These are phyloP conservation scores for Anoplophora glabripennis DNA, from an alignment of 1,140 invertebrate genomes.

Conservation along the genomic window DNA sequence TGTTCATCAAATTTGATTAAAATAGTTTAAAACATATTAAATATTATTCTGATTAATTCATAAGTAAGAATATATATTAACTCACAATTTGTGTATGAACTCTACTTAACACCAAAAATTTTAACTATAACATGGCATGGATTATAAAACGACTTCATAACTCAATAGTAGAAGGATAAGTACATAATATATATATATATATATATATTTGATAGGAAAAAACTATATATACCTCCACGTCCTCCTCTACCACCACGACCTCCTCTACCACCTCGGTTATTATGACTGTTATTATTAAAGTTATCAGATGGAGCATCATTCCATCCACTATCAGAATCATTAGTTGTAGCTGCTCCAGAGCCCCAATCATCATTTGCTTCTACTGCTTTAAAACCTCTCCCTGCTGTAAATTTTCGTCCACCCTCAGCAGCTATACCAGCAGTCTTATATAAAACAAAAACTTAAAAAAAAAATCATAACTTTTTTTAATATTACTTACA, in stretches of 20 bases:
- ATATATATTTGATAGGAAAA: constrained; percentile 9
- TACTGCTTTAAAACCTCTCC: constrained; percentile 35
- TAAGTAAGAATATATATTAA: too few relatives aligned
- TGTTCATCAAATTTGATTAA: too few relatives aligned
- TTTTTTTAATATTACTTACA: constrained; percentile 2
- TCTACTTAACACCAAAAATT: too few relatives aligned
- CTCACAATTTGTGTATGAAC: too few relatives aligned
- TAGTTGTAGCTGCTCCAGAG: constrained; percentile 15
- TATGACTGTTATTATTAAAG: constrained; percentile 4
- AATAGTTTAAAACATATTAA: too few relatives aligned
- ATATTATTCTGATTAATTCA: too few relatives aligned
- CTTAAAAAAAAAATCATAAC: neutral
- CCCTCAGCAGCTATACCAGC: constrained; percentile 28
- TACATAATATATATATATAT: constrained; percentile 6
- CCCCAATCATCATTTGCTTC: constrained; percentile 18
- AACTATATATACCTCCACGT: constrained; percentile 14
- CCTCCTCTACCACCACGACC: constrained; percentile 22
- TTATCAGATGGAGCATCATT: constrained; percentile 16
- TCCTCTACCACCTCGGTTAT: constrained; percentile 13
- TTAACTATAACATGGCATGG: too few relatives aligned
- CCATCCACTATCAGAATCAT: constrained; percentile 8
- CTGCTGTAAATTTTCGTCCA: constrained; percentile 34
- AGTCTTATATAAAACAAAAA: neutral
- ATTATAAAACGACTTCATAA: too few relatives aligned
- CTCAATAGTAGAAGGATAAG: too few relatives aligned